A percentile compares a stretch with the other conserved stretches of the same genome.
Conservation (phyloP, 2,113 vertebrate genomes). For the Prinia subflava region DNA sequence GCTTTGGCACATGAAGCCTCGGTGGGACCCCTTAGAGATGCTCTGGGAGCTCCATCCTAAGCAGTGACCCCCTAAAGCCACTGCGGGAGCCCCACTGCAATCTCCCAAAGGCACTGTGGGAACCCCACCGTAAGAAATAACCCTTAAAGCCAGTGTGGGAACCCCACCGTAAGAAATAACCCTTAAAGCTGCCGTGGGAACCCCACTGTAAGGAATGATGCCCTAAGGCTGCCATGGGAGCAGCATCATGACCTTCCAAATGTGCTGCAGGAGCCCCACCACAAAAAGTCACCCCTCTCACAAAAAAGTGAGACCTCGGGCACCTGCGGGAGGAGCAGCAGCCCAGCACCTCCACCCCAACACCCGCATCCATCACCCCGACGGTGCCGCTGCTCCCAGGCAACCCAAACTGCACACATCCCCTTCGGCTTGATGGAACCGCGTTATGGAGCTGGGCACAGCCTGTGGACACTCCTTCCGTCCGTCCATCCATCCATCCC, state of each 20-base stretch:
- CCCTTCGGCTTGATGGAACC: background rate
- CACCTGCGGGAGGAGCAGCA: background rate
- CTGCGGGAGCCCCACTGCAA: accelerated
- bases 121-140: accelerated
- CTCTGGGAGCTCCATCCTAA: background rate
- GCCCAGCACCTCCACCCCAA: background rate
- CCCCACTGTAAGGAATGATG: accelerated
- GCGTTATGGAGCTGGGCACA: background rate
- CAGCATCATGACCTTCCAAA: background rate
- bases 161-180: accelerated
- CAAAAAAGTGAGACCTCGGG: background rate
- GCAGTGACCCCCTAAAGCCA: background rate
- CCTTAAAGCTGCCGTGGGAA: background rate
- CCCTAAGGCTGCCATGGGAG: background rate
- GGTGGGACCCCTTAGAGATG: background rate
- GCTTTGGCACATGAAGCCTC: background rate
- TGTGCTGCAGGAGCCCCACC: background rate
- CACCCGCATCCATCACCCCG: background rate
- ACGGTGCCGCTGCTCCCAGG: background rate
- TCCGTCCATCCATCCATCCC: background rate
- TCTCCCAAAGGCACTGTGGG: background rate
- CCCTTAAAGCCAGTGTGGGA: background rate
- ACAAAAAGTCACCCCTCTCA: accelerated
- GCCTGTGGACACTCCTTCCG: background rate
- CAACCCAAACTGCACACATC: background rate